Percentiles rank a stretch among this genome's conserved stretches.
Evolutionary conservation across 1,140 invertebrate genomes (phyloP).

Genomic region (Drosophila repleta): DNA sequence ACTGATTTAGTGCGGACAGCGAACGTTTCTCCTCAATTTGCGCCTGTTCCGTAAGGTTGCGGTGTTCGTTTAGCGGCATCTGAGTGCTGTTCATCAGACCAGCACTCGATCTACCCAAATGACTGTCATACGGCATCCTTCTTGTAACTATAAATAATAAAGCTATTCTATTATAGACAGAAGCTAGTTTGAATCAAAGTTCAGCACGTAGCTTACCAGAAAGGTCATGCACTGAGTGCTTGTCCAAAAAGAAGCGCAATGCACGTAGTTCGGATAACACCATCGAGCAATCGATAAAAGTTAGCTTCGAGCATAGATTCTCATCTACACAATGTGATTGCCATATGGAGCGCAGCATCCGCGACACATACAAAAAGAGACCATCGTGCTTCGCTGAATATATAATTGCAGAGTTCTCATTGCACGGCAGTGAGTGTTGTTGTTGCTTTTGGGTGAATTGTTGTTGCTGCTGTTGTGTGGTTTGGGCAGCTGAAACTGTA

Average conservation of each 20-base stretch:
- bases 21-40: slow-evolving; percentile 89
- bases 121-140: slow-evolving; percentile 57
- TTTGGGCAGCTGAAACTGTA: slow-evolving; percentile 46
- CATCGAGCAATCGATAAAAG: slow-evolving; percentile 84
- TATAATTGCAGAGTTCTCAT: slow-evolving; percentile 57
- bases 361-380: slow-evolving; percentile 94
- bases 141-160: slow-evolving; percentile 12
- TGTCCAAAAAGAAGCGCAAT: slow-evolving; percentile 84
- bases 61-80: slow-evolving; percentile 66
- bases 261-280: slow-evolving; percentile 85
- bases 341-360: slow-evolving; percentile 94
- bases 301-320: slow-evolving; percentile 84
- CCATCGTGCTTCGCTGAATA: slow-evolving; percentile 94
- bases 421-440: slow-evolving; percentile 19
- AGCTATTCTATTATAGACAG: not conserved
- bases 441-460: slow-evolving; percentile 51
- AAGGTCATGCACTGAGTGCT: slow-evolving; percentile 77
- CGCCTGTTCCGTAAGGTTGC: slow-evolving; percentile 83
- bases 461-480: slow-evolving; percentile 70
- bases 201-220: slow-evolving; percentile 50
- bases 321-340: slow-evolving; percentile 87
- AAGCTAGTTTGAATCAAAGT: not conserved
- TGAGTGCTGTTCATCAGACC: slow-evolving; percentile 51
- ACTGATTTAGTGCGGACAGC: slow-evolving; percentile 90
- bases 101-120: slow-evolving; percentile 71